Evolutionary conservation across 1,140 invertebrate species (phyloP), one percentile per base, ranked within the genome.

Genomic region (Monochamus saltuarius): DNA sequence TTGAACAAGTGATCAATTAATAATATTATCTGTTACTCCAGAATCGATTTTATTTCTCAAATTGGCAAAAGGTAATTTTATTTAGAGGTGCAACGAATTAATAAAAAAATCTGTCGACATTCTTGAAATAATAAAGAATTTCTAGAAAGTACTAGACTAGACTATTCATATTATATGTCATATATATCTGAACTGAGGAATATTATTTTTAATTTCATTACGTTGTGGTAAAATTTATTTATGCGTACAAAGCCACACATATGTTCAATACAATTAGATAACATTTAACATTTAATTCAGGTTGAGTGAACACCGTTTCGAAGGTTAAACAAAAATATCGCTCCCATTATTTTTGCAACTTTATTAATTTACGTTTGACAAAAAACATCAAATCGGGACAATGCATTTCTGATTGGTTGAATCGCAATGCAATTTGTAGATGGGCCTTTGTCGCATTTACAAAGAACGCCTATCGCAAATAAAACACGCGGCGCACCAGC

Each of bases 381-480:
- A 71, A 70, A 69, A 70, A 72, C 65, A 68, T 65, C 68, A 52
- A 63, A 66, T 68, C 61, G 56, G 58, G 56, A 76, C 74, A 76
- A 76, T 74, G 70, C 61, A 64, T 75, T 76, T 76, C 74, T 76
- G 74, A 76, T 76, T 76, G 73, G 73, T 62, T 76, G 73, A 71
- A 72, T 76, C 73, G 72, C 71, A 76, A 74, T 76, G 73, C 72
- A 76, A 76, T 76, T 76, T 76, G 74, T 76, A 73, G 71, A 75
- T 75, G 66, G 56, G 62, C 67, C 59, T 70, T 75, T 74, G 72
- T 73, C 63, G 37, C 47, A 37, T 22, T 47, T 46, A 73, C 71
- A 74, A 74, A 69, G 60, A 66, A 59, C 59, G 62, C 56, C 65
- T 74, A 74, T 74, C 72, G 68, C 63, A 64, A 65, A 74, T 69